Evolutionary conservation across 2,888 invertebrate species (phyloP).

Genomic region (Archips crataeganus): DNA sequence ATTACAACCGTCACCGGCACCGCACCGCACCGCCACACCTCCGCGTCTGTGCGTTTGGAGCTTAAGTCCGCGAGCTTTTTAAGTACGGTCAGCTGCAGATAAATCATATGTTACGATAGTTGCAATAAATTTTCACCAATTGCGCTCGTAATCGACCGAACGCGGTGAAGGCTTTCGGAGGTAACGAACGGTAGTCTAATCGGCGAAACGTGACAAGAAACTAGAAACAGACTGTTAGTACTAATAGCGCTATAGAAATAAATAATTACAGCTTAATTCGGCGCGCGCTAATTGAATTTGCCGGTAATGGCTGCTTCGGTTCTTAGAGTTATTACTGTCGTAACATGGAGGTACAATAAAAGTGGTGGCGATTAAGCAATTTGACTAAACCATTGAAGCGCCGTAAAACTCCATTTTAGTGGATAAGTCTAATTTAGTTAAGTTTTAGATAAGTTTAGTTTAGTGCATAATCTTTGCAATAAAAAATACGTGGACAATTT

Average conservation of each 20-base stretch:
- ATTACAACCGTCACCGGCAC: too few species aligned
- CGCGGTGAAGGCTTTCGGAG: constrained; percentile 29
- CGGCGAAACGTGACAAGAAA: constrained; percentile 44
- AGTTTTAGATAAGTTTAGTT: too few species aligned
- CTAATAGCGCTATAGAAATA: constrained; percentile 57
- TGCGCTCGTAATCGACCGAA: not conserved
- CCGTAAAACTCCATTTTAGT: constrained; percentile 1
- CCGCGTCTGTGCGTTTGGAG: too few species aligned
- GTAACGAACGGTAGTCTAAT: constrained; percentile 44
- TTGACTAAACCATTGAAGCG: constrained; percentile 38
- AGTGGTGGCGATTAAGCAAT: constrained; percentile 52
- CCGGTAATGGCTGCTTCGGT: constrained; percentile 6
- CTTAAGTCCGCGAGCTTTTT: too few species aligned
- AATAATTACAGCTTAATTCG: constrained; percentile 44
- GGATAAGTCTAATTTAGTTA: not conserved
- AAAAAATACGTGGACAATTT: not conserved
- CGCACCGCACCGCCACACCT: too few species aligned
- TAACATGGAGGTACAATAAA: constrained; percentile 12
- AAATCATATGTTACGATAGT: too few species aligned
- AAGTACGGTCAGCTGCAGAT: too few species aligned
- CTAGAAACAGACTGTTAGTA: constrained; percentile 44
- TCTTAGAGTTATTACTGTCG: constrained; percentile 16
- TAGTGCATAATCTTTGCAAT: not conserved
- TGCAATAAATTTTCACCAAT: not conserved
- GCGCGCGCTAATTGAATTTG: constrained; percentile 8